Evolutionary conservation across 2,113 vertebrate species (phyloP), one percentile per base, ranked within the genome.

Genomic region (Aplodontia rufa): DNA sequence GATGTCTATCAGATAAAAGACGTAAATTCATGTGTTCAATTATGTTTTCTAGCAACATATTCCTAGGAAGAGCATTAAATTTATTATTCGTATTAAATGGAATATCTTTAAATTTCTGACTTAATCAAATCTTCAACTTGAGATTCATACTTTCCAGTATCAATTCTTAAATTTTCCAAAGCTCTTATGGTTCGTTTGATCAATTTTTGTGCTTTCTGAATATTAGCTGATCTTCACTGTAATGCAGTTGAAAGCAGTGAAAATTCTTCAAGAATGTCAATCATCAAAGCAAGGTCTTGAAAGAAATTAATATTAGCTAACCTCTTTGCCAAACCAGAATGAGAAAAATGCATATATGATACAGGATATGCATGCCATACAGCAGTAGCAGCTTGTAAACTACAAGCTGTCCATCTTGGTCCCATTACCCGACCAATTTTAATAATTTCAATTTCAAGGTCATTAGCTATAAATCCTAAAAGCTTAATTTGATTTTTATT

Each of bases 191-290:
- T 94, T 8, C 2, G 0, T 85, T 94, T 93, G 69, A 93, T 95
- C 37, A 95, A 55, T 93, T 95, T 81, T 78, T 93, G 58, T 81
- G 72, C 66, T 92, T 97, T 93, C 66, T 93, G 90, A 95, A 95
- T 84, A 32, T 95, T 80, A 42, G 64, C 80, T 91, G 58, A 89
- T 68, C 45, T 89, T 81, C 78, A 93, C 37, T 71, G 51, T 32
- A 93, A 81, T 51, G 72, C 72, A 93, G 91, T 45, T 20, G 66
- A 92, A 93, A 93, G 51, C 13, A 95, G 28, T 89, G 88, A 96
- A 92, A 95, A 91, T 95, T 96, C 76, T 94, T 97, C 53, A 88
- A 96, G 96, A 94, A 94, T 79, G 47, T 91, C 85, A 72, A 83
- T 87, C 81, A 84, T 79, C 87, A 97, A 91, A 93, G 62, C 53